Conservation (phyloP, 2,888 invertebrate species). For the Sepioteuthis lessoniana region DNA sequence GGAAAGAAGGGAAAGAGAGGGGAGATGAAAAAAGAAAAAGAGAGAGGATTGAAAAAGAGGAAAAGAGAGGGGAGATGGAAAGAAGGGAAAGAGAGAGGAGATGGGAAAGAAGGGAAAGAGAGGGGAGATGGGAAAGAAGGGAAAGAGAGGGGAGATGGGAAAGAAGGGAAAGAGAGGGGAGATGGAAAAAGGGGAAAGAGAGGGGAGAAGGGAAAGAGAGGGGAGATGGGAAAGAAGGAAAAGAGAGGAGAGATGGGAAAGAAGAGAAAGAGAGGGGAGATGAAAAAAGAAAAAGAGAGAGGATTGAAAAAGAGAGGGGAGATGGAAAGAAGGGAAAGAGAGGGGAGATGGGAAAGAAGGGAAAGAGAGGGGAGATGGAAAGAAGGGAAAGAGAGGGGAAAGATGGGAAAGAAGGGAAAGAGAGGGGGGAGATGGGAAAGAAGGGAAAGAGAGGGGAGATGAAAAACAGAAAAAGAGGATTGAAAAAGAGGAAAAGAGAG, state of each 20-base stretch:
- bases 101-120: not conserved
- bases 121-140: not conserved
- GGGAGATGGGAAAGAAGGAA: no score
- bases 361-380: no score
- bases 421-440: no score
- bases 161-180: no score
- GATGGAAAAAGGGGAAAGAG: not conserved
- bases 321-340: no score
- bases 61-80: no score
- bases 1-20: not conserved
- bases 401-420: not conserved
- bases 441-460: fast-evolving
- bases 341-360: not conserved
- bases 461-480: no score
- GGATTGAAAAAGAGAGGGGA: no score
- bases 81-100: not conserved
- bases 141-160: no score
- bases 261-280: no score
- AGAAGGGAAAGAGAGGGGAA: not conserved
- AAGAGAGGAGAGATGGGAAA: no score
- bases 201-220: not conserved
- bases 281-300: no score
- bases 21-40: not conserved
- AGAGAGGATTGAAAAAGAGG: not conserved
- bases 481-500: not conserved